These are phyloP conservation scores for Drosophila pullipes DNA, from an alignment of 2,888 invertebrate species.

Conservation along the genomic window DNA sequence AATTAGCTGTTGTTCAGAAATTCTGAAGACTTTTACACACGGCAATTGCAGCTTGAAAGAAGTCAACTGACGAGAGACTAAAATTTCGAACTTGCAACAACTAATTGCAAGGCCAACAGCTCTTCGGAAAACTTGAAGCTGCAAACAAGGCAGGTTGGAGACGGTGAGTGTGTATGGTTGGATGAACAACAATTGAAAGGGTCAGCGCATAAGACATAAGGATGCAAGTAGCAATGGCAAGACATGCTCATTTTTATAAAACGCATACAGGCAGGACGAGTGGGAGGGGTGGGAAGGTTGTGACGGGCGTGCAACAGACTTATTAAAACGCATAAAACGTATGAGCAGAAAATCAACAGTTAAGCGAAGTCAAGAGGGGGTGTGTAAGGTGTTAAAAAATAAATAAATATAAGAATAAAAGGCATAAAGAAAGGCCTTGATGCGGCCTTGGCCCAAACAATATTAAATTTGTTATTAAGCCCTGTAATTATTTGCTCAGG, in stretches of 20 bases:
- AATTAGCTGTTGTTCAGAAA: conserved; percentile 65
- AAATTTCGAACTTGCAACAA: conserved; percentile 28
- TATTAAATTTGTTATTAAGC: conserved; percentile 81
- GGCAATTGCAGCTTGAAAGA: conserved; percentile 27
- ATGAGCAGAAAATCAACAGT: conserved; percentile 71
- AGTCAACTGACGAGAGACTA: conserved; percentile 29
- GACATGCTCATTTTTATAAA: conserved; percentile 68
- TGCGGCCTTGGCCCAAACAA: conserved; percentile 54
- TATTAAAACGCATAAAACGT: conserved; percentile 75
- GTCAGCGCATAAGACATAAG: conserved; percentile 39
- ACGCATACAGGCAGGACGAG: conserved; percentile 46
- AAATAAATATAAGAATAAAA: conserved; percentile 1
- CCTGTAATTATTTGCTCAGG: conserved; percentile 75
- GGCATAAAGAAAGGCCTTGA: conserved; percentile 24
- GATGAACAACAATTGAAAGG: conserved; percentile 56
- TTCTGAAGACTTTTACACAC: conserved; percentile 39
- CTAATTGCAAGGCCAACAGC: conserved; percentile 79
- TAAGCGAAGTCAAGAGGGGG: background rate
- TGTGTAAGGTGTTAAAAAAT: conserved; percentile 5
- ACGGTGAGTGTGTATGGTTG: conserved; percentile 9
- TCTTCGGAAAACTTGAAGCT: conserved; percentile 68
- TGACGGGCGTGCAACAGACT: conserved; percentile 39
- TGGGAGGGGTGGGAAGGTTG: background rate
- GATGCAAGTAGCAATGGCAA: conserved; percentile 26
- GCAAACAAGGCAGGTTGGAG: conserved; percentile 12